phyloP scores from a whole-genome alignment of 2,113 vertebrate species.

The Corythornis vintsioides region DNA sequence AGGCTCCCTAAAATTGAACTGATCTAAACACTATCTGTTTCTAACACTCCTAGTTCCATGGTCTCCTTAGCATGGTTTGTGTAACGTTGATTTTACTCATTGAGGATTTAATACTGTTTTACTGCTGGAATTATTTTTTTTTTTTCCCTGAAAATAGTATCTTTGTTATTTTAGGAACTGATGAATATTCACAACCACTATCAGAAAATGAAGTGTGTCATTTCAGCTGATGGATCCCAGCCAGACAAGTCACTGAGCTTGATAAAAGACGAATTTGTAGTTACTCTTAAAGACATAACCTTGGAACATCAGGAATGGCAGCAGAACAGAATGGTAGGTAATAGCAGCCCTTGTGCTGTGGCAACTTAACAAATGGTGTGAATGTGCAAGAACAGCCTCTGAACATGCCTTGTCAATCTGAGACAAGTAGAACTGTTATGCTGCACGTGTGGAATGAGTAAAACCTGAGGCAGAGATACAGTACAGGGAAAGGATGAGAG shows the following conservation, averaged over 20 bases:
- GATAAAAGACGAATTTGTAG: constrained; percentile 81
- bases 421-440: background rate
- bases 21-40: background rate
- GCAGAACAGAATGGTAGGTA: constrained; percentile 74
- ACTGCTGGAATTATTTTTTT: background rate
- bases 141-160: background rate
- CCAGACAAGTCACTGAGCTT: constrained; percentile 78
- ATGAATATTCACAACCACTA: constrained; percentile 90
- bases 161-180: constrained; percentile 81
- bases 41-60: background rate
- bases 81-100: background rate
- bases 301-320: constrained; percentile 87
- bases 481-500: background rate
- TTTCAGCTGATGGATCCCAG: constrained; percentile 66
- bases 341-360: background rate
- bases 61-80: background rate
- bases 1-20: background rate
- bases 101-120: background rate
- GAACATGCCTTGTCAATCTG: background rate
- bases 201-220: constrained; percentile 82
- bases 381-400: background rate
- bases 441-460: background rate
- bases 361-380: background rate
- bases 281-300: constrained; percentile 77
- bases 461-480: background rate